Evolutionary conservation across 37 sponge, comb jelly and placozoan genomes (phyloP).

Genomic region (Hormiphora californensis): DNA sequence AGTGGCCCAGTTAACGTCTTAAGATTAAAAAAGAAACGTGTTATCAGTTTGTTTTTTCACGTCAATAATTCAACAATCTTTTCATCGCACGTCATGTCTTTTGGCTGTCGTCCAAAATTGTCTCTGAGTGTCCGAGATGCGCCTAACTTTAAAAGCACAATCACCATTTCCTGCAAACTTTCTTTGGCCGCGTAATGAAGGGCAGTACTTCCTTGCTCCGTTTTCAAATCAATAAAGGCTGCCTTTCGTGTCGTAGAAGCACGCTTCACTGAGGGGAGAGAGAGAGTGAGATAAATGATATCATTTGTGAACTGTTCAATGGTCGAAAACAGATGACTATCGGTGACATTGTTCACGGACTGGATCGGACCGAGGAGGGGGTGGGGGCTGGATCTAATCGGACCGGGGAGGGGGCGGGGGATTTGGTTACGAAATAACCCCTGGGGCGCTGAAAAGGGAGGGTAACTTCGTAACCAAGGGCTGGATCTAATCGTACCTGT

Average conservation of each 20-base stretch:
- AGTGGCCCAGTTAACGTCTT: no score
- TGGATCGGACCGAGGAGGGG: neutral
- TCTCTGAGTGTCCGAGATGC: neutral
- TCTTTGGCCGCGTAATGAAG: slow-evolving; percentile 52
- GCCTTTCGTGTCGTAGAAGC: neutral
- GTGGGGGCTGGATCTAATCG: neutral
- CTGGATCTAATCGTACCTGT: no score
- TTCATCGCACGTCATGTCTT: slow-evolving; percentile 1
- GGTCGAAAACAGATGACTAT: neutral
- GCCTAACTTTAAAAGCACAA: neutral
- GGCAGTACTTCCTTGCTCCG: slow-evolving; percentile 29
- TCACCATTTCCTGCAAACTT: neutral
- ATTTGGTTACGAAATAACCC: no score
- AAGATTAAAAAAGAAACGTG: no score
- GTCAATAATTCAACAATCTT: no score
- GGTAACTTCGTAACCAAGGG: no score
- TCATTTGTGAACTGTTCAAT: neutral
- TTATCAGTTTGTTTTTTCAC: no score
- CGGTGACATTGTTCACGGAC: neutral
- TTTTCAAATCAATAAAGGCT: neutral
- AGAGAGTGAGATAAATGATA: neutral
- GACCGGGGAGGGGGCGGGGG: neutral
- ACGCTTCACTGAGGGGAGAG: neutral
- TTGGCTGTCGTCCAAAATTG: slow-evolving; percentile 5
- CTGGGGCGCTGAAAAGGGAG: no score